Evolutionary conservation across 2,113 vertebrate species (phyloP).

Genomic region (Crotalus horridus): DNA sequence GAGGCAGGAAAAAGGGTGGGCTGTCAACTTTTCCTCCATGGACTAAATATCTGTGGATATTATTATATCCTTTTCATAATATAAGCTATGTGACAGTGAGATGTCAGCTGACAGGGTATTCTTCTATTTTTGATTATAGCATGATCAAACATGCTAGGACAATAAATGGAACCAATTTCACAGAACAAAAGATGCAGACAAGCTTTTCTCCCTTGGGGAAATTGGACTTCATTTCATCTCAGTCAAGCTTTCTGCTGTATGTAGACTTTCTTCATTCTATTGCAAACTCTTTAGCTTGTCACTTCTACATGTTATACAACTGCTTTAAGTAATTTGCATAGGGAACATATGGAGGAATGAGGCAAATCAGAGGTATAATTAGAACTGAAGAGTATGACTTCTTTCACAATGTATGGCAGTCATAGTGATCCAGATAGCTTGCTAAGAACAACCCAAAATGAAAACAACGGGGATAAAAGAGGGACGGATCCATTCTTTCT

Average conservation of each 20-base stretch:
- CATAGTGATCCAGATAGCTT: slow-evolving; percentile 38
- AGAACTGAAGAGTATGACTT: slow-evolving; percentile 33
- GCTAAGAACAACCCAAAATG: slow-evolving; percentile 54
- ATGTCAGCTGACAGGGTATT: background rate
- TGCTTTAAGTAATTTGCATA: background rate
- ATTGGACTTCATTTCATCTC: background rate
- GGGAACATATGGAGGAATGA: background rate
- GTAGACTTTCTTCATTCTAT: background rate
- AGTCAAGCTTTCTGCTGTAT: background rate
- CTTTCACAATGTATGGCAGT: slow-evolving; percentile 8
- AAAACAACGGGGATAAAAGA: slow-evolving; percentile 49
- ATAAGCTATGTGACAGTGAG: background rate
- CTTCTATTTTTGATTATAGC: background rate
- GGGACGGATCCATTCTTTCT: slow-evolving; percentile 38
- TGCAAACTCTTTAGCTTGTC: background rate
- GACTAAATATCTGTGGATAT: background rate
- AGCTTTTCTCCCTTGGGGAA: background rate
- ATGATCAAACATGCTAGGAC: background rate
- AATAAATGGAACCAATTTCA: background rate
- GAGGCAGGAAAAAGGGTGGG: background rate
- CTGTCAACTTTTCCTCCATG: background rate
- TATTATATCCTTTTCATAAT: background rate
- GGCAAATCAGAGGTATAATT: slow-evolving; percentile 33
- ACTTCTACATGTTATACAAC: background rate
- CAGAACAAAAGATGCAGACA: background rate